These are phyloP conservation scores for Bombylius discolor DNA, from an alignment of 2,888 invertebrate species.

Conservation along the genomic window DNA sequence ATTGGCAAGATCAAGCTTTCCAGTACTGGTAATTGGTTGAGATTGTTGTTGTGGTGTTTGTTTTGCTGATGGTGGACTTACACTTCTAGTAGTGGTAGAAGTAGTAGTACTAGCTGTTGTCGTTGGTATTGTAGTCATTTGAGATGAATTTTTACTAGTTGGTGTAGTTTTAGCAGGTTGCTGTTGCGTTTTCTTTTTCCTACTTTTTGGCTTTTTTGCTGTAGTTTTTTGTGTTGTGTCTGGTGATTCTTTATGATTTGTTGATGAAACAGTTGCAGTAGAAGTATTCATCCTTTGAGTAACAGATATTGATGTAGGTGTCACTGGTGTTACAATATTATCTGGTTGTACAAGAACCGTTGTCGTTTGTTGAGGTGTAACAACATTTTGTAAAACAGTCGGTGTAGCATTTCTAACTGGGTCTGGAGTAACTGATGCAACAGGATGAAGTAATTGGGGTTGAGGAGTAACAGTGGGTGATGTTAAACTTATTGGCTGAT, in stretches of 20 bases:
- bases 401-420: conserved; percentile 29
- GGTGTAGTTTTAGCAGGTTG: not conserved
- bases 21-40: conserved; percentile 28
- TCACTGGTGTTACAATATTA: conserved; percentile 11
- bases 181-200: conserved; percentile 11
- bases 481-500: conserved; percentile 9
- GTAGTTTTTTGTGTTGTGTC: conserved; percentile 19
- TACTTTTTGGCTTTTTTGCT: conserved; percentile 27
- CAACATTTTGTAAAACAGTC: conserved; percentile 22
- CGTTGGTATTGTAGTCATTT: not conserved
- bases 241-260: not conserved
- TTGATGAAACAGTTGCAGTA: no score
- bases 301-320: not conserved
- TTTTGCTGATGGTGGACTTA: conserved; percentile 19
- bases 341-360: conserved; percentile 13
- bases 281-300: no score
- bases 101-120: not conserved
- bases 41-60: conserved; percentile 19
- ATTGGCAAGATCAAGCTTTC: conserved; percentile 53
- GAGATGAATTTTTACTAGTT: not conserved
- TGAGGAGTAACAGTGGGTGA: conserved; percentile 12
- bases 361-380: conserved; percentile 22
- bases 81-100: conserved; percentile 13
- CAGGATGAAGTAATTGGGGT: conserved; percentile 26
- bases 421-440: conserved; percentile 29